Base-by-base conservation (phyloP, 2,888 invertebrate genomes). In the Terebella lapidaria region DNA sequence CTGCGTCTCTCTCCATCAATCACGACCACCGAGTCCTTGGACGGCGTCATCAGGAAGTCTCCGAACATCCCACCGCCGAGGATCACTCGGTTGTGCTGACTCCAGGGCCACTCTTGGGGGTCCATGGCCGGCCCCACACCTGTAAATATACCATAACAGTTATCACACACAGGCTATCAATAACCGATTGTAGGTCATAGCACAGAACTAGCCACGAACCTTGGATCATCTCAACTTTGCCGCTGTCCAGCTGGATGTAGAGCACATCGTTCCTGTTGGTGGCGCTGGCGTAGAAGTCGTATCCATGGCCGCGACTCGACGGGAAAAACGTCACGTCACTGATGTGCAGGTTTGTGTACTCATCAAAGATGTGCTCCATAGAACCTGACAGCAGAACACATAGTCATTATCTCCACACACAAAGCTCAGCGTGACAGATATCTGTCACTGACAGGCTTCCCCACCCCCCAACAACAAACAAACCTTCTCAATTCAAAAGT, bases 151-250 rank as follows among this genome's bases (percentile, higher is more conserved):
- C n/a, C n/a, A n/a, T n/a, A n/a, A n/a, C n/a, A n/a, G n/a, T n/a
- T n/a, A n/a, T n/a, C n/a, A 53, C 53, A 53, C 5, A 49, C 10
- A 49, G 24, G 24, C 15, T 24, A 49, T 10, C 5, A 49, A 35
- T 35, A 35, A 35, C n/a, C n/a, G n/a, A n/a, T n/a, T n/a, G n/a
- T n/a, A n/a, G n/a, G n/a, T n/a, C n/a, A n/a, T n/a, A n/a, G n/a
- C n/a, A n/a, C n/a, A n/a, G n/a, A n/a, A n/a, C n/a, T n/a, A n/a
- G n/a, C n/a, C n/a, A n/a, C n/a, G 26, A 4, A 64, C 89, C 89
- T 45, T 88, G 87, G 68, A 89, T 87, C 83, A 88, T 87, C 77
- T 88, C 88, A 47, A 89, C 88, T 84, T 88, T 88, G 84, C 75
- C 77, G 46, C 72, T 74, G 30, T 86, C 83, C 62, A 89, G 83